Conservation (phyloP, 2,888 invertebrate genomes). For the Peribatodes rhomboidaria region DNA sequence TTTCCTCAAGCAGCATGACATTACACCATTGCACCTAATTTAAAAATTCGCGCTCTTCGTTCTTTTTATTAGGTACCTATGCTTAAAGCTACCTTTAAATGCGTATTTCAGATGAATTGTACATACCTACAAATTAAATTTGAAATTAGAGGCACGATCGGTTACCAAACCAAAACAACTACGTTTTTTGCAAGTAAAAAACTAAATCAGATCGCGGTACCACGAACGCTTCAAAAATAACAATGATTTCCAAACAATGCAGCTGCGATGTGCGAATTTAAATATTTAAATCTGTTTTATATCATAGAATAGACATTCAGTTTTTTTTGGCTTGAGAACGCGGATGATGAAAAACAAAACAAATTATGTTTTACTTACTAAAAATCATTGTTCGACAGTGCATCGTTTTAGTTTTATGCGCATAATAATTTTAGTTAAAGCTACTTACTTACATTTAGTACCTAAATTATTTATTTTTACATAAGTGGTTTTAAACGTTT, state of each 20-base stretch:
- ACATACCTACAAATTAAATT: no score
- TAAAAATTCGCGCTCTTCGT: no score
- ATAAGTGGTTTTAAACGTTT: no score
- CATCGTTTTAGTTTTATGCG: neutral
- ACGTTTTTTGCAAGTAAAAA: constrained; percentile 13
- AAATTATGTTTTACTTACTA: constrained; percentile 7
- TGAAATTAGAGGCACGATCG: neutral
- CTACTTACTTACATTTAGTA: no score
- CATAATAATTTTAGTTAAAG: no score
- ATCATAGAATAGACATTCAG: constrained; percentile 24
- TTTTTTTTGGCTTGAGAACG: constrained; percentile 22
- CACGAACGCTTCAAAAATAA: constrained; percentile 30
- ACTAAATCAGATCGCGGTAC: constrained; percentile 17
- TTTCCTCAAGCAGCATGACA: no score
- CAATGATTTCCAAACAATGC: constrained; percentile 29
- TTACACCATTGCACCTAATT: no score
- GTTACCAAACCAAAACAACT: constrained; percentile 3
- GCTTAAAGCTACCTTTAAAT: no score
- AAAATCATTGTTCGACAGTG: neutral
- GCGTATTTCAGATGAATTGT: no score
- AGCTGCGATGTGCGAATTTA: constrained; percentile 19
- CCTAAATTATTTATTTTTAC: no score
- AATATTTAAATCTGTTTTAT: no score
- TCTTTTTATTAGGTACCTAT: no score
- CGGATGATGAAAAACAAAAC: constrained; percentile 23